phyloP scores from a whole-genome alignment of 2,113 vertebrate genomes.

The Phalacrocorax pelagicus region DNA sequence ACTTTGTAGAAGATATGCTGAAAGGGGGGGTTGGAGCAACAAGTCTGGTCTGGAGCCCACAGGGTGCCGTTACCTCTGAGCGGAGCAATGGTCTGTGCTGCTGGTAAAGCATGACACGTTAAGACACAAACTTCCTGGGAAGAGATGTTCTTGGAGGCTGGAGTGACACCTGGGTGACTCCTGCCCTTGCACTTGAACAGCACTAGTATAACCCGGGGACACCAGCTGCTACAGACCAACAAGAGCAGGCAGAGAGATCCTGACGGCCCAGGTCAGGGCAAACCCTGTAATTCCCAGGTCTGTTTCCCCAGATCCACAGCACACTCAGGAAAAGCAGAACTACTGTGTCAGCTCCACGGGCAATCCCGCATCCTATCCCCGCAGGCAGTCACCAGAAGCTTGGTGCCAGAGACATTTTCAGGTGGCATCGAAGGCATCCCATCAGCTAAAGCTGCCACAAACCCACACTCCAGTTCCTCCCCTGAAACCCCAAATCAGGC shows the following conservation, averaged over 20 bases:
- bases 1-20: not conserved
- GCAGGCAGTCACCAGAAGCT: not conserved
- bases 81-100: not conserved
- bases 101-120: not conserved
- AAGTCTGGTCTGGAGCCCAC: not conserved
- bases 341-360: not conserved
- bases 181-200: not conserved
- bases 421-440: not conserved
- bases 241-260: not conserved
- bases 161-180: not conserved
- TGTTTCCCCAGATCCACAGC: not conserved
- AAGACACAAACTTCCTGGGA: not conserved
- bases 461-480: not conserved
- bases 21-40: not conserved
- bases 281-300: not conserved
- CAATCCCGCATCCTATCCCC: rapidly evolving
- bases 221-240: not conserved
- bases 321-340: not conserved
- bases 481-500: not conserved
- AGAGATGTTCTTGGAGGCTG: not conserved
- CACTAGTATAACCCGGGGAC: not conserved
- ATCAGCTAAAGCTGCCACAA: not conserved
- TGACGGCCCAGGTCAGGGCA: not conserved
- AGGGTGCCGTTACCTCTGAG: not conserved
- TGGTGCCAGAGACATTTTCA: not conserved